Evolutionary conservation across 2,888 invertebrate species (phyloP), one percentile per base, ranked within the genome.

Genomic region (Helleia helle): DNA sequence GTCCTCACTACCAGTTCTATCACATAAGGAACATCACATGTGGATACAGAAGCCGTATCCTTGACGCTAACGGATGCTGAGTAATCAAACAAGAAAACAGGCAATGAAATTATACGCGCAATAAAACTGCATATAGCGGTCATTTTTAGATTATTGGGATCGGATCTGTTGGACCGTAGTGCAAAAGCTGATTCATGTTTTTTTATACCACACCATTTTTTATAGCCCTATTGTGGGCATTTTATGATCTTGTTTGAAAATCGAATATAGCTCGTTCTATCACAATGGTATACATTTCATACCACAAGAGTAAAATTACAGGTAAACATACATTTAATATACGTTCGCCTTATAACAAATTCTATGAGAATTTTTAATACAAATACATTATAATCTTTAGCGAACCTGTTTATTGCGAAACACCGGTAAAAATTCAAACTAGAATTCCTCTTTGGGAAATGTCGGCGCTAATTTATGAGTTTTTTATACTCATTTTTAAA

Each of bases 1-100:
- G 69, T 73, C 71, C 74, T 73, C 69, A 75, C 65, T 76, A 80
- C 81, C 80, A 81, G 79, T 75, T 80, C 73, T 71, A 71, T 75
- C 77, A 75, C 68, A 74, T 64, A 65, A 79, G 70, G 77, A 81
- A 77, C 75, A 57, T 74, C 79, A 34, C 34, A 34, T 79, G 81
- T 83, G 83, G 80, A 81, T 81, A 76, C 42, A 47, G 60, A 36
- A 44, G 40, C 46, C 38, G 39, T 44, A 45, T 44, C 50, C 49
- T 46, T 42, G 13, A n/a, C 38, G 29, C 34, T 34, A 34, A 34
- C 34, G 34, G 34, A 34, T 22, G 34, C 34, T 22, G 34, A 22
- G 34, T 34, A 34, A 34, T 18, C 34, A 12, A 12, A 34, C 11
- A 34, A 34, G n/a, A 12, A 34, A 34, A 34, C 34, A 22, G 18